Conservation (phyloP, 1,140 invertebrate species). For the Trichonephila clavata region DNA sequence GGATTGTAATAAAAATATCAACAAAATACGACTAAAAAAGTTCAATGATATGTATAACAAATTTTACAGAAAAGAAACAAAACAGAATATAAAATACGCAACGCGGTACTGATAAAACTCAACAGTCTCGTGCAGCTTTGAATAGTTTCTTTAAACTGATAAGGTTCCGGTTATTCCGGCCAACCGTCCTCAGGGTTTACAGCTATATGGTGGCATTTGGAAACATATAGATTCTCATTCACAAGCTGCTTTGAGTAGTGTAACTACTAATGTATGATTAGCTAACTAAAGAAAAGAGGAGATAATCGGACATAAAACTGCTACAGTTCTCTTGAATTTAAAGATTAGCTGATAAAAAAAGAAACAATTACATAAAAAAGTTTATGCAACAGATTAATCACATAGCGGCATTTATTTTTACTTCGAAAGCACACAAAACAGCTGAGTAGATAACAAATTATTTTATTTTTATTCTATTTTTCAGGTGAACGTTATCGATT, state of each 20-base stretch:
- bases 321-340: not conserved
- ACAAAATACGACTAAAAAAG: too few relatives aligned
- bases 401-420: not conserved
- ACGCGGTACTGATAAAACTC: too few relatives aligned
- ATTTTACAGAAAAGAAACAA: too few relatives aligned
- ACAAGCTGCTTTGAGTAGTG: not conserved
- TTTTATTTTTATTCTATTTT: too few relatives aligned
- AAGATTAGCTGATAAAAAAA: not conserved
- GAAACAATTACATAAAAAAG: slow-evolving; percentile 34
- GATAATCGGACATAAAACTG: not conserved
- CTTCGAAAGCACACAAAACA: not conserved
- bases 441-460: not conserved
- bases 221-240: not conserved
- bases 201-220: too few relatives aligned
- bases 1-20: too few relatives aligned
- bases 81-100: too few relatives aligned
- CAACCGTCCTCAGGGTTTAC: too few relatives aligned
- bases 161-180: too few relatives aligned
- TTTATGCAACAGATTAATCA: slow-evolving; percentile 33
- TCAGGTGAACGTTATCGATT: slow-evolving; percentile 5
- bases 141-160: too few relatives aligned
- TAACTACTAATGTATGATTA: not conserved
- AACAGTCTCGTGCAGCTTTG: too few relatives aligned
- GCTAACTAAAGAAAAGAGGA: not conserved
- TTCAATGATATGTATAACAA: too few relatives aligned